Conservation (phyloP, 2,797 vertebrate species). For the Chelmon rostratus region DNA sequence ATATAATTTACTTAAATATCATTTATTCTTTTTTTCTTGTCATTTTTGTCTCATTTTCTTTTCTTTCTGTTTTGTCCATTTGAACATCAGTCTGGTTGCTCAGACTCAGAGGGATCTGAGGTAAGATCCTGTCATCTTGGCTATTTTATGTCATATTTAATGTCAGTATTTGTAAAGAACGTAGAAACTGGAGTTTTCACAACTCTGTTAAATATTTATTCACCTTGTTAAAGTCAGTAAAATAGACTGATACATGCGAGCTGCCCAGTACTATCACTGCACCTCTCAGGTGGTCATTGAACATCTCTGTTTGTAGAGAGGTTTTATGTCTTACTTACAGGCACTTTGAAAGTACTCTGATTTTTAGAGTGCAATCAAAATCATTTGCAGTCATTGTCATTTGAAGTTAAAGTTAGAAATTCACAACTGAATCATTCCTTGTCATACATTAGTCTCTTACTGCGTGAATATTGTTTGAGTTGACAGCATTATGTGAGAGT, state of each 20-base stretch:
- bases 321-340: no score
- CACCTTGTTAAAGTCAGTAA: not conserved
- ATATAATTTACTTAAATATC: not conserved
- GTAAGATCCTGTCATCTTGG: slow-evolving; percentile 60
- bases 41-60: slow-evolving; percentile 1
- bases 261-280: no score
- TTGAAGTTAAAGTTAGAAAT: not conserved
- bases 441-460: not conserved
- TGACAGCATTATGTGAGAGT: not conserved
- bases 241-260: no score
- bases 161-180: not conserved
- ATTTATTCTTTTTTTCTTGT: not conserved
- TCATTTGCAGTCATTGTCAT: no score
- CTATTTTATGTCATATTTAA: not conserved
- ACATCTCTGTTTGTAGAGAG: no score
- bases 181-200: not conserved
- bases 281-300: no score
- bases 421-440: not conserved
- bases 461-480: not conserved
- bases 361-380: no score
- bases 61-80: slow-evolving; percentile 26
- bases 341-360: no score
- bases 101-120: slow-evolving; percentile 81
- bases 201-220: not conserved
- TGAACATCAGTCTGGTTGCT: slow-evolving; percentile 73